Base-by-base conservation (phyloP, 2,888 invertebrate species). In the Metopia argyrocephala region DNA sequence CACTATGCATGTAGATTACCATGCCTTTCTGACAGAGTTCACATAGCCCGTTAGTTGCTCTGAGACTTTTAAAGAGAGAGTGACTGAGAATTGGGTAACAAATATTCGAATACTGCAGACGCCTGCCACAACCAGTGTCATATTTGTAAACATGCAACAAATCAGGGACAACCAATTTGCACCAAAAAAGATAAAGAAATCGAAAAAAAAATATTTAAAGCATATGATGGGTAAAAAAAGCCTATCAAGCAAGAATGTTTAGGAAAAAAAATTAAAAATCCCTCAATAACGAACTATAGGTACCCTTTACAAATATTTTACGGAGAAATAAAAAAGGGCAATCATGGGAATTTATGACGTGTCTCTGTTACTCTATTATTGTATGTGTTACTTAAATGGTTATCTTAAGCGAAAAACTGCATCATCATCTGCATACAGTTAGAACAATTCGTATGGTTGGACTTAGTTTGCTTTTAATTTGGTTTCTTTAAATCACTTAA, bases 21-120 rank as follows among this genome's bases (percentile, higher is more conserved):
- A 15, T 54, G 48, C 28, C 75, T 7, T 21, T 18, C 5, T 21
- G 69, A 69, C 75, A 75, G 68, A 61, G 75, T 75, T 61, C 23
- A 45, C 45, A 45, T 5, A 46, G 46, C 12, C 54, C 2, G n/a
- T 9, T 12, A 38, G 31, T 23, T 18, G 31, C 5, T 18, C 5
- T n/a, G 6, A 23, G 23, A 61, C 12, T 15, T 12, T 38, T 38
- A 6, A 57, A 12, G 23, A 23, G 5, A 23, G 3, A 3, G 5
- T 5, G 23, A 52, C 5, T 1, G 18, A 57, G 7, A 28, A 3
- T 18, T 2, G 27, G 7, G 38, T 15, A 38, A 18, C 48, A 74
- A 57, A 7, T 57, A 46, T 61, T 68, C 23, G 45, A 21, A 23
- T n/a, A 23, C 15, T 38, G 38, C 12, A 48, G 31, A 31, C 56